These are phyloP conservation scores for Tokudaia muenninki DNA, from an alignment of 2,797 vertebrate genomes.

Conservation along the genomic window DNA sequence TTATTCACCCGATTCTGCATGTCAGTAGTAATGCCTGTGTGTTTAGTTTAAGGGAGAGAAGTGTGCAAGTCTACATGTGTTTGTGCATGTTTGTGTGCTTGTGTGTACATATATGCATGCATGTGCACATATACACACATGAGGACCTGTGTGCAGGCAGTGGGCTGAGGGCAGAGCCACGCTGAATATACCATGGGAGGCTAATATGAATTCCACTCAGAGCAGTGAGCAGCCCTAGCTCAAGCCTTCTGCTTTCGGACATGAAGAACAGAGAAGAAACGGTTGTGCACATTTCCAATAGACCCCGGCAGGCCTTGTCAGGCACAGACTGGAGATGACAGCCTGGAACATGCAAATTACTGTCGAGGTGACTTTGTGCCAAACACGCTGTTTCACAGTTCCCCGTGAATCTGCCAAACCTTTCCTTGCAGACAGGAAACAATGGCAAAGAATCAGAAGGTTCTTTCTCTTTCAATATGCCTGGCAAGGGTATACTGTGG, in stretches of 20 bases:
- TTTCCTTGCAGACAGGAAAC: constrained; percentile 76
- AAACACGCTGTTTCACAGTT: constrained; percentile 80
- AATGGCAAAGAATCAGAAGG: constrained; percentile 51
- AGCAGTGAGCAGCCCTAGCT: accelerated
- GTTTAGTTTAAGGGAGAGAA: neutral
- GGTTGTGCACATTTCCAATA: neutral
- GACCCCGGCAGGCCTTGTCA: constrained; percentile 76
- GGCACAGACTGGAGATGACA: constrained; percentile 72
- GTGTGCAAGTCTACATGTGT: neutral
- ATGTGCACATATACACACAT: neutral
- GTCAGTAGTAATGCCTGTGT: accelerated
- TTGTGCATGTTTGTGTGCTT: neutral
- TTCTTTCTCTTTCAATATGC: constrained; percentile 33
- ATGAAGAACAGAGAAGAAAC: accelerated
- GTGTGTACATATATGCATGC: neutral
- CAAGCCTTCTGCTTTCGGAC: neutral
- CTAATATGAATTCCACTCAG: accelerated
- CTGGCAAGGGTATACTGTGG: neutral
- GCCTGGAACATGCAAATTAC: constrained; percentile 80
- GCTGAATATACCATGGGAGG: neutral
- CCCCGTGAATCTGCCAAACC: constrained; percentile 79
- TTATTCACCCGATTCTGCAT: accelerated
- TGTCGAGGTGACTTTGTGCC: constrained; percentile 80
- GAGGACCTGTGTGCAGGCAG: too few relatives aligned
- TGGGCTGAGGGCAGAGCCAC: neutral